A percentile compares a stretch with the other conserved stretches of the same genome.
Evolutionary conservation across 1,140 invertebrate genomes (phyloP).

Genomic region (Venturia canescens): DNA sequence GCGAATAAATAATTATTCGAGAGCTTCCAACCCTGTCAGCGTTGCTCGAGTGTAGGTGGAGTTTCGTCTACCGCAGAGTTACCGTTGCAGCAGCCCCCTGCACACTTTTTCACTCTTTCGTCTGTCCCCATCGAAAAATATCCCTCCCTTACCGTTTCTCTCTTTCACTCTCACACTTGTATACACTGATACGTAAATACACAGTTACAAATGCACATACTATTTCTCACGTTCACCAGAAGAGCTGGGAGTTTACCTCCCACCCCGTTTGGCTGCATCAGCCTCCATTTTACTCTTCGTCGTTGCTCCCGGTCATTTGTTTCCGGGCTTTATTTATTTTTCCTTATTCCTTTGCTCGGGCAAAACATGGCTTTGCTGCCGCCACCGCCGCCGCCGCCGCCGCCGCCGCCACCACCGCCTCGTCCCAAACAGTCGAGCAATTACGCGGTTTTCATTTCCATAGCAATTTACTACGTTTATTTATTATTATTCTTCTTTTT

Average conservation of each 20-base stretch:
- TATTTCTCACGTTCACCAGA: neutral
- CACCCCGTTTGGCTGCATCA: neutral
- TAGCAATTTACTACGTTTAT: conserved; percentile 32
- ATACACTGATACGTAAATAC: too few species aligned
- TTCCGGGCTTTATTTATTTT: conserved; percentile 36
- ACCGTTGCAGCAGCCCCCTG: neutral
- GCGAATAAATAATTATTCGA: conserved; percentile 44
- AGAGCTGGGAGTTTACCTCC: neutral
- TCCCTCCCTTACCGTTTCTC: neutral
- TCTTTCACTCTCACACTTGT: too few species aligned
- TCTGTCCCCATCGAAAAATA: neutral
- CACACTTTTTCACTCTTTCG: neutral
- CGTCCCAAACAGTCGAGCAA: conserved; percentile 7
- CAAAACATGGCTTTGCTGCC: neutral
- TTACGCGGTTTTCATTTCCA: conserved; percentile 42
- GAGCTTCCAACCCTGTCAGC: conserved; percentile 30
- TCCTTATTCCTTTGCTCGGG: neutral
- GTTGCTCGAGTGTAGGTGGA: conserved; percentile 3
- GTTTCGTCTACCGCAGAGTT: conserved; percentile 33
- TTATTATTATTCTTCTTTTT: neutral
- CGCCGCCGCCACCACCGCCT: neutral
- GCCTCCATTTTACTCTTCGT: neutral
- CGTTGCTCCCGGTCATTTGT: conserved; percentile 29
- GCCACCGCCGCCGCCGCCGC: neutral
- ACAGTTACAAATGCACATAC: too few species aligned